phyloP scores from a whole-genome alignment of 2,797 vertebrate genomes.

The Hippocampus kuda region DNA sequence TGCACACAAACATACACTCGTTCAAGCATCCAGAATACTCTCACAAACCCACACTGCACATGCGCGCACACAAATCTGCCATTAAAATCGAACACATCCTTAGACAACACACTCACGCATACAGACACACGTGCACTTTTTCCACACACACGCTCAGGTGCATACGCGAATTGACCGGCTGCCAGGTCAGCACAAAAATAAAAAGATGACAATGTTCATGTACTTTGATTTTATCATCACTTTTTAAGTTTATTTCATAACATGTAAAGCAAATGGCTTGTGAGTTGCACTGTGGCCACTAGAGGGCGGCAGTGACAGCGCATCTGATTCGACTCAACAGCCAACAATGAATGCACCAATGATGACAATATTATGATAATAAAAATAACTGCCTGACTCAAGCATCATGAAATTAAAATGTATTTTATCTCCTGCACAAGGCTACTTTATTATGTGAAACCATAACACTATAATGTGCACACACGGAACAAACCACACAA shows the following conservation, averaged over 20 bases:
- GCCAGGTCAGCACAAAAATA: too few relatives aligned
- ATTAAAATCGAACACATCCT: constrained; percentile 46
- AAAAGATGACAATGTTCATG: too few relatives aligned
- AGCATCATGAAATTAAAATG: too few relatives aligned
- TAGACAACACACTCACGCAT: constrained; percentile 23
- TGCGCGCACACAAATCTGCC: not conserved
- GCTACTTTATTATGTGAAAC: too few relatives aligned
- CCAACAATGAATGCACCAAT: not conserved
- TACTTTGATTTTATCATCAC: too few relatives aligned
- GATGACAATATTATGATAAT: not conserved
- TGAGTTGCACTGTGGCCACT: not conserved
- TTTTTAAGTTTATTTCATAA: too few relatives aligned
- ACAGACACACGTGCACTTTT: constrained; percentile 1
- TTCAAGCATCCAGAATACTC: too few relatives aligned
- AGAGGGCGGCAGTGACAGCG: not conserved
- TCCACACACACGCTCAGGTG: too few relatives aligned
- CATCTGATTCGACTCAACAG: not conserved
- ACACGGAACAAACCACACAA: too few relatives aligned
- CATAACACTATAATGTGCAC: too few relatives aligned
- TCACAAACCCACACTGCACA: not conserved
- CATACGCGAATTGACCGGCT: too few relatives aligned
- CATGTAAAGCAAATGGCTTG: not conserved
- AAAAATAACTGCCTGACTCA: not conserved
- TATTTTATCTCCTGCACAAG: too few relatives aligned
- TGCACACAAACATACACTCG: constrained; percentile 14